phyloP scores from a whole-genome alignment of 2,113 vertebrate species.

The Campylorhamphus procurvoides region DNA sequence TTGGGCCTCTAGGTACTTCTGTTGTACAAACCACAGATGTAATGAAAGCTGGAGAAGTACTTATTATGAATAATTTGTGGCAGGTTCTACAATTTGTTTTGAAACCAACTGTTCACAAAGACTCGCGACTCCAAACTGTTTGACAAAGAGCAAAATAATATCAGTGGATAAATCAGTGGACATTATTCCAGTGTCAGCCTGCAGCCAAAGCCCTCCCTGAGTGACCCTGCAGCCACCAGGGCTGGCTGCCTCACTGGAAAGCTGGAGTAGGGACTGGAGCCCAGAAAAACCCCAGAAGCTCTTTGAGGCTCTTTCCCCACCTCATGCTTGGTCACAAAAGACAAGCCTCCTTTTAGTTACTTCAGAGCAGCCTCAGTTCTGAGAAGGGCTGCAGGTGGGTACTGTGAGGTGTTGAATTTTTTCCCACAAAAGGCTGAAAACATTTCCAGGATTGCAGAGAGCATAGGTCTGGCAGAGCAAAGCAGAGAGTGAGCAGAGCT shows the following conservation, averaged over 20 bases:
- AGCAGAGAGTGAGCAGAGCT: not conserved
- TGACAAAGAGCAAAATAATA: not conserved
- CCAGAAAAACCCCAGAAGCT: not conserved
- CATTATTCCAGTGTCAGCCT: not conserved
- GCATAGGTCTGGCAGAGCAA: not conserved
- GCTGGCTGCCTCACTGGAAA: not conserved
- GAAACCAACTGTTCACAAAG: not conserved
- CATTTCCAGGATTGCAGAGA: not conserved
- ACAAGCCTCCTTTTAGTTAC: no score
- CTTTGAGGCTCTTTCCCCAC: not conserved
- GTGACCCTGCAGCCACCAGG: not conserved
- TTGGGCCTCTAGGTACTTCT: not conserved
- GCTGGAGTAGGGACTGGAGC: not conserved
- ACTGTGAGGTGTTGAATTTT: not conserved
- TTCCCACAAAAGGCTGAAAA: not conserved
- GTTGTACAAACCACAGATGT: not conserved
- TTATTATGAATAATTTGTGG: slow-evolving; percentile 1
- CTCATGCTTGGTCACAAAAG: not conserved
- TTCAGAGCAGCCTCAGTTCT: not conserved
- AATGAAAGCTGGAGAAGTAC: not conserved
- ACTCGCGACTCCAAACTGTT: not conserved
- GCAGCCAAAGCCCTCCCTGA: not conserved
- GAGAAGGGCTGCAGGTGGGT: not conserved
- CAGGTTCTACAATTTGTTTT: not conserved
- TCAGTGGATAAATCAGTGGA: not conserved